A percentile compares a stretch with the other conserved stretches of the same genome.
These are phyloP conservation scores for Rhingia rostrata DNA, from an alignment of 2,888 invertebrate genomes.

Conservation along the genomic window DNA sequence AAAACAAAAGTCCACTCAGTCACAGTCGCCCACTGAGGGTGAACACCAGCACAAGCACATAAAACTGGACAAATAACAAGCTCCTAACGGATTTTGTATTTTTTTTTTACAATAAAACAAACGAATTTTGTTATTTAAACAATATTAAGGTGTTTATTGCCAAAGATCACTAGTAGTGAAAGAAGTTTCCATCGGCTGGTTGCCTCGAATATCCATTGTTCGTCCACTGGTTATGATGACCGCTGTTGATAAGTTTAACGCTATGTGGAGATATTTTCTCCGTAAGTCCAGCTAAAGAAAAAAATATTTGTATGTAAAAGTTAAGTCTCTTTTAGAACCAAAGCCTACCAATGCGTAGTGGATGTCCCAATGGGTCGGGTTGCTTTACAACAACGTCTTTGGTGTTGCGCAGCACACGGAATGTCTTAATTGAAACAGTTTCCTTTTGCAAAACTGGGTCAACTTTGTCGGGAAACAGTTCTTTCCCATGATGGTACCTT, in stretches of 20 bases:
- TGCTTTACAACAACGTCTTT: constrained; percentile 79
- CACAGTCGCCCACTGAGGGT: constrained; percentile 12
- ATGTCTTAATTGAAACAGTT: constrained; percentile 86
- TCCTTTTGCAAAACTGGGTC: constrained; percentile 88
- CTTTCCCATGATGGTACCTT: constrained; percentile 87
- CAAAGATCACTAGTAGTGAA: constrained; percentile 85
- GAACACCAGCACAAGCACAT: constrained; percentile 47
- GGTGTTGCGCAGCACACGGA: constrained; percentile 88
- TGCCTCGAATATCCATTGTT: constrained; percentile 92
- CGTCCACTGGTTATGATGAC: constrained; percentile 90
- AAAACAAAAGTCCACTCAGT: constrained; percentile 77
- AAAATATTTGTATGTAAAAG: not conserved
- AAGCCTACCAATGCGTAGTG: constrained; percentile 82
- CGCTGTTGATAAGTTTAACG: constrained; percentile 91
- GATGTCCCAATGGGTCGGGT: constrained; percentile 82
- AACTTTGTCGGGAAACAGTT: constrained; percentile 86
- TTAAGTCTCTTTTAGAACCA: not conserved
- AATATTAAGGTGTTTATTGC: constrained; percentile 2
- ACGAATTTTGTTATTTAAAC: constrained; percentile 6
- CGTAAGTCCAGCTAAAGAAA: constrained; percentile 84
- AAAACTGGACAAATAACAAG: constrained; percentile 35
- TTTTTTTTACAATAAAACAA: constrained; percentile 55
- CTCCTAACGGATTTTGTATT: not conserved
- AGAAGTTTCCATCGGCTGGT: constrained; percentile 88
- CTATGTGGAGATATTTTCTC: constrained; percentile 88